Percentiles rank a stretch among this genome's conserved stretches.
phyloP scores from a whole-genome alignment of 53 echinoderm and acorn worm species.

The Luidia sarsii region DNA sequence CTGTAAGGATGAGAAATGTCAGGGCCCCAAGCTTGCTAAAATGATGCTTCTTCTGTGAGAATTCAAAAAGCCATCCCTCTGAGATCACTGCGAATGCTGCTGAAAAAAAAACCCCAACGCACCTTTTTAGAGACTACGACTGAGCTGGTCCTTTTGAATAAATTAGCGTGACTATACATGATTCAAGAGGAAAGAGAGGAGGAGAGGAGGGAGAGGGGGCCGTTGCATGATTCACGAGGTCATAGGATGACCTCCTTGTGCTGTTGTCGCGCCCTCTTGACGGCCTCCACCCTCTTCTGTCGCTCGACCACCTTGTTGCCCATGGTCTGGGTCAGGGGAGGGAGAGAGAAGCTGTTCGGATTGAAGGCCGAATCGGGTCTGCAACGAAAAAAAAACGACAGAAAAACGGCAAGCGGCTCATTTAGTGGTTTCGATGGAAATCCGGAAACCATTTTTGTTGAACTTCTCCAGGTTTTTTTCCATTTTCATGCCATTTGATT shows the following conservation, averaged over 20 bases:
- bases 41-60: no score
- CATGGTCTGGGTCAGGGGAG: constrained; percentile 92
- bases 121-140: neutral
- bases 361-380: constrained; percentile 92
- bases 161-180: neutral
- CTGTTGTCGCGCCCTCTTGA: constrained; percentile 86
- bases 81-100: no score
- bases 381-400: neutral
- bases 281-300: constrained; percentile 92
- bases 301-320: constrained; percentile 93
- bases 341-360: constrained; percentile 83
- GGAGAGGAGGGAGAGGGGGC: neutral
- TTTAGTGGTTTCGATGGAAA: no score
- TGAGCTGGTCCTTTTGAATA: constrained; percentile 10
- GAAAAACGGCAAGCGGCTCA: no score
- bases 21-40: no score
- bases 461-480: no score
- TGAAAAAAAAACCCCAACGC: neutral
- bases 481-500: no score
- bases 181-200: neutral
- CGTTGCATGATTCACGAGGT: constrained; percentile 22
- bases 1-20: no score
- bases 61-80: no score
- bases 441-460: no score
- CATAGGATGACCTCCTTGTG: constrained; percentile 83